Evolutionary conservation across 2,797 vertebrate genomes (phyloP), one percentile per base, ranked within the genome.

Genomic region (Ispidina picta): DNA sequence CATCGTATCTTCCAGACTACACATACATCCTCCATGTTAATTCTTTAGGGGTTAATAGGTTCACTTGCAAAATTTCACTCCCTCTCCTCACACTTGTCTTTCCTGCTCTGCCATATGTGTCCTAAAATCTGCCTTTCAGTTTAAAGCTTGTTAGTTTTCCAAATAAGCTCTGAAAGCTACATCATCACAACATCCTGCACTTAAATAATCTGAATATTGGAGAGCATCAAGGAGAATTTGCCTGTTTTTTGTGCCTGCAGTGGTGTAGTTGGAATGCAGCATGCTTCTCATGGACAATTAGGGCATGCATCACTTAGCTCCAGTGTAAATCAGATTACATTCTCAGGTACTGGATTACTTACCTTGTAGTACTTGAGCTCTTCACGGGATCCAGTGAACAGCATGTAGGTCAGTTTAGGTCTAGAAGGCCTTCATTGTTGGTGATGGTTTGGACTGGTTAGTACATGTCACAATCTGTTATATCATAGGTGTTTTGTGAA

Each of bases 41-140:
- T 92, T 69, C 75, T 77, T 77, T 59, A 31, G 51, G 72, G 94
- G 95, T 96, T 93, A 92, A 88, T 90, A 77, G 70, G 92, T 93
- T 94, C 78, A n/a, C 78, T 93, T 93, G 92, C 72, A 95, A 93
- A 85, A 92, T 95, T 92, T 96, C 92, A 93, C 91, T 96, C 90
- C 66, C 75, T 91, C 72, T 94, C 54, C 88, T 93, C 90, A 93
- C 94, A 94, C 89, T 96, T 96, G 78, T 95, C 92, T 95, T 90
- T 94, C 93, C 52, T 81, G 18, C 55, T 89, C 59, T 89, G 82
- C 94, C 92, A 94, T 95, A 95, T 94, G 92, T 90, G 88, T 92
- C 90, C 86, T 93, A 91, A 95, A 96, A 95, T 93, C 89, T 96
- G 91, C 91, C 86, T 94, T 93, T 92, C 91, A 72, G 16, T 90